phyloP scores from a whole-genome alignment of 2,113 vertebrate genomes.

The Asarcornis scutulata region DNA sequence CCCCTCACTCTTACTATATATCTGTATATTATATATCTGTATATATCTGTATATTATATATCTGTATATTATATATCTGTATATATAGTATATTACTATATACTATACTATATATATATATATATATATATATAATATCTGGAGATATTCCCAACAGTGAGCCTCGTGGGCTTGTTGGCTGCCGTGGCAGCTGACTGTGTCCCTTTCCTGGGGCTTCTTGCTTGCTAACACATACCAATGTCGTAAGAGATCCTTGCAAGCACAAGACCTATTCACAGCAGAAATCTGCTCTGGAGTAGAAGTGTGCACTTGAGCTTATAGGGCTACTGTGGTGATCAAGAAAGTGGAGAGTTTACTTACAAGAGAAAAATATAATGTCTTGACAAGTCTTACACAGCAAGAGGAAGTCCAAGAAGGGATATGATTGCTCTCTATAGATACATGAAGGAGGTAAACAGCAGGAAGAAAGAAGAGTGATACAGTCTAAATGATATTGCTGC shows the following conservation, averaged over 20 bases:
- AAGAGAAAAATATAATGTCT: not conserved
- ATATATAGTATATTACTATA: too few relatives aligned
- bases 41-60: too few relatives aligned
- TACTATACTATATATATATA: too few relatives aligned
- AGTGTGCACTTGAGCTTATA: not conserved
- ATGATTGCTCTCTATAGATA: not conserved
- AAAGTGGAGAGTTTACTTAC: not conserved
- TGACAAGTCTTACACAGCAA: not conserved
- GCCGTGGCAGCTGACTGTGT: not conserved
- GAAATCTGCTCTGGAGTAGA: not conserved
- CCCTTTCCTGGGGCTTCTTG: not conserved
- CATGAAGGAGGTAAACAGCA: not conserved
- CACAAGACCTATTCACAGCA: not conserved
- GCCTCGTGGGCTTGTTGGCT: not conserved
- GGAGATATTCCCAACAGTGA: not conserved
- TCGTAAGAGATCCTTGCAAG: not conserved
- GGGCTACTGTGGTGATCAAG: not conserved
- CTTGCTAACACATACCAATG: accelerated
- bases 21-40: too few relatives aligned
- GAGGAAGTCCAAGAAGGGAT: not conserved
- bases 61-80: too few relatives aligned
- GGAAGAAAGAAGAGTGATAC: not conserved
- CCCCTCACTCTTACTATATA: not conserved
- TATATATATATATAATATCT: too few relatives aligned
- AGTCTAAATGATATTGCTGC: not conserved